A percentile compares a stretch with the other conserved stretches of the same genome.
Conservation (phyloP, 2,113 vertebrate species). For the Leptobrachium leishanense region DNA sequence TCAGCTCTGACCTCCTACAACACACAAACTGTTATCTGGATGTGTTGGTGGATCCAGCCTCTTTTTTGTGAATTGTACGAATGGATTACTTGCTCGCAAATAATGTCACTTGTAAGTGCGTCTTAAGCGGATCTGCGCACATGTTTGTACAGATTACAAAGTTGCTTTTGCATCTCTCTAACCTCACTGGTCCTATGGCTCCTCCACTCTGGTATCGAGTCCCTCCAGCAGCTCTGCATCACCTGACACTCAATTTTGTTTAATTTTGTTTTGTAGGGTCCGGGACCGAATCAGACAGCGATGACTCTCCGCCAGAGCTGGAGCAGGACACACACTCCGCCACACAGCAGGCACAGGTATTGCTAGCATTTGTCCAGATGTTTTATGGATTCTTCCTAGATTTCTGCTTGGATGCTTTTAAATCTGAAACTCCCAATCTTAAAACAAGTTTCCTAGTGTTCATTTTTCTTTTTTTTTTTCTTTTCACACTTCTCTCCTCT, state of each 20-base stretch:
- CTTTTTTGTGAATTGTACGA: too few species aligned
- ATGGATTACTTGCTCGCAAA: too few species aligned
- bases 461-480: neutral
- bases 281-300: constrained; percentile 97
- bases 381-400: neutral
- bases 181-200: neutral
- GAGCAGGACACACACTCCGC: constrained; percentile 94
- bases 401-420: too few species aligned
- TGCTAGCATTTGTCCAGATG: neutral
- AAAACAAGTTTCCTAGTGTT: neutral
- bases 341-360: constrained; percentile 94
- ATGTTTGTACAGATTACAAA: too few species aligned
- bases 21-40: too few species aligned
- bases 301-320: constrained; percentile 96
- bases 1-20: too few species aligned
- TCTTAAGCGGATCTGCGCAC: too few species aligned
- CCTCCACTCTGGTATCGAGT: neutral
- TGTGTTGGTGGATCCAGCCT: too few species aligned
- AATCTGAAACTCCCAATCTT: too few species aligned
- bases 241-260: neutral
- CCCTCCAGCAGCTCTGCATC: neutral
- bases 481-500: neutral
- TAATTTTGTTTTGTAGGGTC: constrained; percentile 75
- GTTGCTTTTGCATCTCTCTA: neutral
- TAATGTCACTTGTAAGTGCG: too few species aligned